A percentile compares a stretch with the other conserved stretches of the same genome.
These are phyloP conservation scores for Auanema freiburgensis DNA, from an alignment of 2,888 invertebrate species.

Conservation along the genomic window DNA sequence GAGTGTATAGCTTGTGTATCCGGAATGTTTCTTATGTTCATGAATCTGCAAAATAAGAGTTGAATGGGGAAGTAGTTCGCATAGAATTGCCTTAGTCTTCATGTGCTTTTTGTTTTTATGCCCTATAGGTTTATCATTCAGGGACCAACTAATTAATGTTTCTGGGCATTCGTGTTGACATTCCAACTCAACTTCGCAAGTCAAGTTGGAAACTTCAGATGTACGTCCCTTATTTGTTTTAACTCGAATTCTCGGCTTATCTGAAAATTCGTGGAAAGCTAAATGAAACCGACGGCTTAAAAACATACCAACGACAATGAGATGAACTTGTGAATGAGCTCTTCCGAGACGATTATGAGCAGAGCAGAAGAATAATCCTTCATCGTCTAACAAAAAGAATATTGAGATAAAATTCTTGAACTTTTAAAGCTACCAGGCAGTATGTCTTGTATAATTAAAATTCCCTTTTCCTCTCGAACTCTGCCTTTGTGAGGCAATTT, in stretches of 20 bases:
- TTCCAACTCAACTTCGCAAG: constrained; percentile 46
- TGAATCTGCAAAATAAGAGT: constrained; percentile 5
- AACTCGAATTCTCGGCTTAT: constrained; percentile 26
- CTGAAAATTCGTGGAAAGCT: constrained; percentile 10
- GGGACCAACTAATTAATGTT: constrained; percentile 51
- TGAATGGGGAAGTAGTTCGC: not conserved
- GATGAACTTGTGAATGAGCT: constrained; percentile 50
- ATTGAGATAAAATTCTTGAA: not conserved
- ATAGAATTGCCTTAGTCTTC: not conserved
- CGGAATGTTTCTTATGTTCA: constrained; percentile 19
- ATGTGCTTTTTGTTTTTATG: not conserved
- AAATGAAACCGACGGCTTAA: not conserved
- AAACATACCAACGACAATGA: constrained; percentile 48
- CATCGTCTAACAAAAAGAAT: constrained; percentile 36
- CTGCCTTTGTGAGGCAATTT: constrained; percentile 32
- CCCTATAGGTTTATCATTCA: constrained; percentile 46
- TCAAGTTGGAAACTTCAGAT: constrained; percentile 15
- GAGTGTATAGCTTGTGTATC: constrained; percentile 23
- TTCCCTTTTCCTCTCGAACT: constrained; percentile 36
- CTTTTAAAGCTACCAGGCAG: constrained; percentile 13
- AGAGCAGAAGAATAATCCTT: constrained; percentile 56
- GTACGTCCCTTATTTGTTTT: constrained; percentile 6
- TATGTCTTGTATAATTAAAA: constrained; percentile 39
- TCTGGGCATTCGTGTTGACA: constrained; percentile 53
- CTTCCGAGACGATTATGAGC: constrained; percentile 54